Percentiles rank a stretch among this genome's conserved stretches.
Conservation (phyloP, 2,797 vertebrate species). For the Enteromius fasciolatus region DNA sequence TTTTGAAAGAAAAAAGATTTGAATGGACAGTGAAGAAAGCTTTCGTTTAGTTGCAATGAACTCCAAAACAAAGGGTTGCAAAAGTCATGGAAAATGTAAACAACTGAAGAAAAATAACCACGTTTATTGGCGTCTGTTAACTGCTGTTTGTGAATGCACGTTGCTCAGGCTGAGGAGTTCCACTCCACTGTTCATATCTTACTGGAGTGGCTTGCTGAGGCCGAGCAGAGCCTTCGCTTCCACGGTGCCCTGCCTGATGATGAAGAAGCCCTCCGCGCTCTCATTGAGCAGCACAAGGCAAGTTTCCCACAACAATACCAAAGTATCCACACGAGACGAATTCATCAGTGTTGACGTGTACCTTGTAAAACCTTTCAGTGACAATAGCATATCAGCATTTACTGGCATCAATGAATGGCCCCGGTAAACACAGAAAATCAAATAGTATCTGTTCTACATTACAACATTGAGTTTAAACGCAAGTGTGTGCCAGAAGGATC, state of each 20-base stretch:
- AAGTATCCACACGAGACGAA: not conserved
- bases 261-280: constrained; percentile 86
- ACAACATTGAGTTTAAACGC: constrained; percentile 5
- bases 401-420: not conserved
- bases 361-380: not conserved
- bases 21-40: too few relatives aligned
- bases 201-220: constrained; percentile 97
- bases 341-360: not conserved
- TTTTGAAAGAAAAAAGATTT: too few relatives aligned
- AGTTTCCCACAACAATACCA: constrained; percentile 52
- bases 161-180: constrained; percentile 92
- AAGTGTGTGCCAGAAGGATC: not conserved
- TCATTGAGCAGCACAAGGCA: constrained; percentile 96
- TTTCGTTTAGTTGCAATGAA: not conserved
- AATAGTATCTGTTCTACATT: constrained; percentile 6
- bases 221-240: constrained; percentile 95
- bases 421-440: not conserved
- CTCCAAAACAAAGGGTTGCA: not conserved
- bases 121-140: not conserved
- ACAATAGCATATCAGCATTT: not conserved
- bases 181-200: constrained; percentile 95
- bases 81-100: too few relatives aligned
- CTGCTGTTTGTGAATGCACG: not conserved
- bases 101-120: not conserved
- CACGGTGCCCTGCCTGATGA: constrained; percentile 94